These are phyloP conservation scores for Rhamnusium bicolor DNA, from an alignment of 2,888 invertebrate species.

Conservation along the genomic window DNA sequence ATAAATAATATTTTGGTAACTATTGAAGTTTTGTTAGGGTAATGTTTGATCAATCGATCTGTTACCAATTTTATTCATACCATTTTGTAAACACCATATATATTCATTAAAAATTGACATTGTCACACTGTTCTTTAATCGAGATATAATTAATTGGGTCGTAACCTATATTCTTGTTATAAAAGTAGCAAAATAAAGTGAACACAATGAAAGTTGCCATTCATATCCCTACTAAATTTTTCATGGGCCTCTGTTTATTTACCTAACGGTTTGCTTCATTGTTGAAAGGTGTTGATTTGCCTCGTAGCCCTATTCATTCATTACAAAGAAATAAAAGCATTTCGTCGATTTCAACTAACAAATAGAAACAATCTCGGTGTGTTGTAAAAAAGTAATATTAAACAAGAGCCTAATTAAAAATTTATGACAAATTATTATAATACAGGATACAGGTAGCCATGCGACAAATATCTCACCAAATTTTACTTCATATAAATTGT, in stretches of 20 bases:
- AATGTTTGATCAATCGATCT: too few relatives aligned
- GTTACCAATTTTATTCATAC: too few relatives aligned
- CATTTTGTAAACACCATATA: too few relatives aligned
- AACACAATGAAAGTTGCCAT: not conserved
- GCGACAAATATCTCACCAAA: not conserved
- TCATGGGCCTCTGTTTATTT: not conserved
- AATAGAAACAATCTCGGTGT: slow-evolving; percentile 4
- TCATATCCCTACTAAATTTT: not conserved
- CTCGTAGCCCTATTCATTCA: not conserved
- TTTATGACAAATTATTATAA: not conserved
- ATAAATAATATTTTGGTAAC: too few relatives aligned
- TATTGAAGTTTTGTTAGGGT: too few relatives aligned
- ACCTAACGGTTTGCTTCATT: not conserved
- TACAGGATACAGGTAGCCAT: not conserved
- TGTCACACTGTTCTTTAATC: too few relatives aligned
- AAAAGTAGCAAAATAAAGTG: not conserved
- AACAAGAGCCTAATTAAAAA: not conserved
- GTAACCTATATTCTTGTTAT: not conserved
- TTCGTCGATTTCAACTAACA: not conserved
- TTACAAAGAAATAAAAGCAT: slow-evolving; percentile 4
- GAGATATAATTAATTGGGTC: too few relatives aligned
- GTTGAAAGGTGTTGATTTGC: not conserved
- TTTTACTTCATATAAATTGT: not conserved
- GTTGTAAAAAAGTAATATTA: not conserved
- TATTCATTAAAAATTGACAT: too few relatives aligned